Conservation (phyloP, 2,113 vertebrate species). For the Parotia lawesii region DNA sequence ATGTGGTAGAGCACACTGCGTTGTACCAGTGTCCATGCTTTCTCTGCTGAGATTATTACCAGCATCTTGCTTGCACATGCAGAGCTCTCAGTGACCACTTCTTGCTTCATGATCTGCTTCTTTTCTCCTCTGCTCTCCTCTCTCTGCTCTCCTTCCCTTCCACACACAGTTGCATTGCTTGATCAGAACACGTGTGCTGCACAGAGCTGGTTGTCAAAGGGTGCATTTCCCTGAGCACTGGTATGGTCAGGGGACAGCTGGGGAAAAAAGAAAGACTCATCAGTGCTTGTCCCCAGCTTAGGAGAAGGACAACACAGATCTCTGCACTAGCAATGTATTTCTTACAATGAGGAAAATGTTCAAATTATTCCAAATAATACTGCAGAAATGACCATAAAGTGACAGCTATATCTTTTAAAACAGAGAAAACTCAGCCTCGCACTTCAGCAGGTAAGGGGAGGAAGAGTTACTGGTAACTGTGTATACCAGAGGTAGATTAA, state of each 20-base stretch:
- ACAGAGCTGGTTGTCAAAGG: background rate
- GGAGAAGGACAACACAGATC: background rate
- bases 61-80: background rate
- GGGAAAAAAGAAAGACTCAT: background rate
- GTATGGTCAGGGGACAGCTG: background rate
- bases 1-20: background rate
- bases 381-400: background rate
- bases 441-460: background rate
- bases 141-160: background rate
- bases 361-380: background rate
- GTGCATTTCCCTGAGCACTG: background rate
- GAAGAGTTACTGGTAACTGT: background rate
- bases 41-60: background rate
- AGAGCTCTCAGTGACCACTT: background rate
- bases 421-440: background rate
- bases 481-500: background rate
- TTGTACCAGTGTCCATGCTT: accelerated
- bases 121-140: background rate
- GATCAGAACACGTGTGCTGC: accelerated
- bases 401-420: background rate
- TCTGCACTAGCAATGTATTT: background rate
- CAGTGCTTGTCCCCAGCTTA: background rate
- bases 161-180: background rate
- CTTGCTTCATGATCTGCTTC: background rate
- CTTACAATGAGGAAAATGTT: background rate